Evolutionary conservation across 2,888 invertebrate species (phyloP).

Genomic region (Conomelus anceps): DNA sequence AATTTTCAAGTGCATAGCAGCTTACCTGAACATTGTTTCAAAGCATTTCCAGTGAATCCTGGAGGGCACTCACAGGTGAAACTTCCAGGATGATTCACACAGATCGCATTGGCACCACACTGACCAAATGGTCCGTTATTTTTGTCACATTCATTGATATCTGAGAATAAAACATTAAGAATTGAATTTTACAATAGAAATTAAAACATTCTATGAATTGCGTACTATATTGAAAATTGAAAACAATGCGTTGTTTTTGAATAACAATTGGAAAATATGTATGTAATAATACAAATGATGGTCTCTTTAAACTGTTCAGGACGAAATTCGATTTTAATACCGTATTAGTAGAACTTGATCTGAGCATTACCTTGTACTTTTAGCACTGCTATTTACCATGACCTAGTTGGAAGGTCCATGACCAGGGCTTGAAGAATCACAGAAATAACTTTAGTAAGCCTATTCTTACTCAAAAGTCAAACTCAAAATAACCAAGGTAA

Average conservation of each 20-base stretch:
- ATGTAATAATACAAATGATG: too few species aligned
- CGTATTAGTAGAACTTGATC: too few species aligned
- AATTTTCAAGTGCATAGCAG: not conserved
- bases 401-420: too few species aligned
- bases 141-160: constrained; percentile 84
- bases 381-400: too few species aligned
- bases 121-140: constrained; percentile 69
- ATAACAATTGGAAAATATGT: too few species aligned
- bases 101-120: constrained; percentile 77
- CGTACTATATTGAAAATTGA: not conserved
- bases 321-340: too few species aligned
- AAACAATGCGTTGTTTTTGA: not conserved
- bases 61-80: constrained; percentile 75
- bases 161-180: constrained; percentile 43
- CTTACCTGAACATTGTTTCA: constrained; percentile 60
- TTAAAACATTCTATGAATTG: not conserved
- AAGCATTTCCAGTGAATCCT: constrained; percentile 80
- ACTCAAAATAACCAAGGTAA: too few species aligned
- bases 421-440: too few species aligned
- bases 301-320: too few species aligned
- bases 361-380: too few species aligned
- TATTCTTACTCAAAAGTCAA: too few species aligned
- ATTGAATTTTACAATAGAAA: not conserved
- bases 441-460: too few species aligned
- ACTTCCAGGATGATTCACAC: constrained; percentile 72